phyloP scores from a whole-genome alignment of 1,140 invertebrate genomes.

The Scaptomyza pallida region DNA sequence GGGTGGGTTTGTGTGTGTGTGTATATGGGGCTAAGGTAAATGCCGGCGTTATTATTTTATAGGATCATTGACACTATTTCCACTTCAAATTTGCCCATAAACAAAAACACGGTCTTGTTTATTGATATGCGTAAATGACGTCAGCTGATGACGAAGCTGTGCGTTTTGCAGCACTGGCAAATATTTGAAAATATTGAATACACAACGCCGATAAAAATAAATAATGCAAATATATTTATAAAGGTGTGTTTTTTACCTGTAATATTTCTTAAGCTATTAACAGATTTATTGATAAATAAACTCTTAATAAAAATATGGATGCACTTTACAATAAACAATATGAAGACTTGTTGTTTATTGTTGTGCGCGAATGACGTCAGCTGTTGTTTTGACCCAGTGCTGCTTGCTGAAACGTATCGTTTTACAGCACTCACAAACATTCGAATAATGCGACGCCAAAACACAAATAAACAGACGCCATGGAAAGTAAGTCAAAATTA shows the following conservation, averaged over 20 bases:
- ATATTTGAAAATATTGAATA: background rate
- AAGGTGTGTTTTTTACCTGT: too few relatives aligned
- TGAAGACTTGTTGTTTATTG: constrained; percentile 13
- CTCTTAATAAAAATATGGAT: too few relatives aligned
- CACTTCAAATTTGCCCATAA: constrained; percentile 45
- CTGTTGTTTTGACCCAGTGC: constrained; percentile 33
- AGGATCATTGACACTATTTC: constrained; percentile 23
- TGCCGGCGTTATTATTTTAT: constrained; percentile 1
- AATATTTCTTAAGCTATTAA: too few relatives aligned
- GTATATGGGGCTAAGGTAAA: constrained; percentile 9
- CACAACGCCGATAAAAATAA: background rate
- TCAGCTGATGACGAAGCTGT: constrained; percentile 40
- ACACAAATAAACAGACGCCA: constrained; percentile 24
- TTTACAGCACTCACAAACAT: constrained; percentile 31
- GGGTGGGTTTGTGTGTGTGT: background rate
- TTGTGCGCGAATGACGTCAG: constrained; percentile 61
- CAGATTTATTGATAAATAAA: too few relatives aligned
- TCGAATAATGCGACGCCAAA: background rate
- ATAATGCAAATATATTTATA: background rate
- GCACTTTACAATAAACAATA: too few relatives aligned
- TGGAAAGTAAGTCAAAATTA: constrained; percentile 44
- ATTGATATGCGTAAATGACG: constrained; percentile 54
- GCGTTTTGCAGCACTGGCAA: background rate
- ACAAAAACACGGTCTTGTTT: constrained; percentile 58
- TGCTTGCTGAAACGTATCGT: background rate